Conservation (phyloP, 1,140 invertebrate genomes). For the Ips typographus region DNA sequence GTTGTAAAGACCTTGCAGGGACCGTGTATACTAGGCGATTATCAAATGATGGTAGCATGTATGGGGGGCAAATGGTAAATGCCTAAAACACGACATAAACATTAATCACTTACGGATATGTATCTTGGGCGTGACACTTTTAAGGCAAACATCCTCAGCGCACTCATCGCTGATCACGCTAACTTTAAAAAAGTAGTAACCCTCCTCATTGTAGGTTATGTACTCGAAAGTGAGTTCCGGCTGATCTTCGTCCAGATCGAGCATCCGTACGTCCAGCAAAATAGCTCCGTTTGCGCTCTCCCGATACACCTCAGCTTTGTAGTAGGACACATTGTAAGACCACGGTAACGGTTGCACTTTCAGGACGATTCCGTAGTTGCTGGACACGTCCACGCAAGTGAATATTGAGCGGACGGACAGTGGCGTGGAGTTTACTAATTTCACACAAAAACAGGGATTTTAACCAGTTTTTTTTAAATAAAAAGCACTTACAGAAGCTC, state of each 20-base stretch:
- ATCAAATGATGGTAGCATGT: too few relatives aligned
- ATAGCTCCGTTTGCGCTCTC: slow-evolving; percentile 32
- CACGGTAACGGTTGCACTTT: slow-evolving; percentile 36
- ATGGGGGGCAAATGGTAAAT: background rate
- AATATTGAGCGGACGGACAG: slow-evolving; percentile 10
- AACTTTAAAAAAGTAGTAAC: slow-evolving; percentile 41
- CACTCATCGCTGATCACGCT: slow-evolving; percentile 35
- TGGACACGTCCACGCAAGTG: slow-evolving; percentile 19
- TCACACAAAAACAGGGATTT: background rate
- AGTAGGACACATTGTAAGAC: slow-evolving; percentile 34
- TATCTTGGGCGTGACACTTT: slow-evolving; percentile 36
- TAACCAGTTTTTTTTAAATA: too few relatives aligned
- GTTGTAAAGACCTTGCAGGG: too few relatives aligned
- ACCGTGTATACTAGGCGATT: too few relatives aligned
- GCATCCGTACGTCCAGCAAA: slow-evolving; percentile 38
- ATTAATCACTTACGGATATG: slow-evolving; percentile 38
- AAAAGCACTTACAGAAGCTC: slow-evolving; percentile 8
- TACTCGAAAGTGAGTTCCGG: slow-evolving; percentile 28
- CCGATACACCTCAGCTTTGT: slow-evolving; percentile 40
- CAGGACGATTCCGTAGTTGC: slow-evolving; percentile 29
- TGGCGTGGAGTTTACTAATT: slow-evolving; percentile 14
- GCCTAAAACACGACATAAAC: too few relatives aligned
- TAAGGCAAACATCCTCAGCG: slow-evolving; percentile 37
- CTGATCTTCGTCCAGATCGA: slow-evolving; percentile 9
- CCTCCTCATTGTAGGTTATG: slow-evolving; percentile 41